Conservation (phyloP, 2,113 vertebrate genomes). For the Suncus etruscus region DNA sequence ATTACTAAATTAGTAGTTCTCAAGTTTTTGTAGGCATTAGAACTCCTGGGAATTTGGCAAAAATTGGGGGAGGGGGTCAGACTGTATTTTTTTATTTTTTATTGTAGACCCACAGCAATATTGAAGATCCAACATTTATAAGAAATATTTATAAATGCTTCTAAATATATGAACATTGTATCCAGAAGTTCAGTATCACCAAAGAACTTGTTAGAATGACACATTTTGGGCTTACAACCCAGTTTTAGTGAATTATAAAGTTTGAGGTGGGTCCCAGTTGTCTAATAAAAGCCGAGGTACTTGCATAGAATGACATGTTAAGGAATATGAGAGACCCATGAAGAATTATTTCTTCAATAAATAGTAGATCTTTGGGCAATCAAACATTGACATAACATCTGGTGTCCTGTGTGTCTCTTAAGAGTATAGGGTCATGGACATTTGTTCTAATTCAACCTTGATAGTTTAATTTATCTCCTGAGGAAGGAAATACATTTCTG, state of each 20-base stretch:
- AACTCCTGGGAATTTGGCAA: neutral
- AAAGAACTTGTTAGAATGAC: conserved; percentile 12
- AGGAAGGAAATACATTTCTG: neutral
- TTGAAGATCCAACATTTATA: conserved; percentile 2
- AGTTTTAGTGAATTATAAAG: neutral
- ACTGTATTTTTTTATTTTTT: neutral
- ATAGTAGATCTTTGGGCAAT: neutral
- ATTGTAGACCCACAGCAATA: neutral
- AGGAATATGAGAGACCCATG: neutral
- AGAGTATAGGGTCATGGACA: neutral
- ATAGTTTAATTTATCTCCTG: neutral
- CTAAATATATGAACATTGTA: neutral
- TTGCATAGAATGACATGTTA: neutral
- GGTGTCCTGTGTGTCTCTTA: neutral
- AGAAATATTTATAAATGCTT: neutral
- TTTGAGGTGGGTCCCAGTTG: neutral
- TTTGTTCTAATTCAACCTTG: neutral
- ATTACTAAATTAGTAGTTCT: neutral
- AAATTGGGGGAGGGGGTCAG: neutral
- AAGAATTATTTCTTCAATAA: neutral
- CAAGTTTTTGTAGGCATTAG: neutral
- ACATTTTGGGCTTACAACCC: neutral
- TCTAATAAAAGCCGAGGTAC: neutral
- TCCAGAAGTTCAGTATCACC: neutral
- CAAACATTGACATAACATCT: neutral